phyloP scores from a whole-genome alignment of 2,888 invertebrate genomes.

The Drosophila quinaria region DNA sequence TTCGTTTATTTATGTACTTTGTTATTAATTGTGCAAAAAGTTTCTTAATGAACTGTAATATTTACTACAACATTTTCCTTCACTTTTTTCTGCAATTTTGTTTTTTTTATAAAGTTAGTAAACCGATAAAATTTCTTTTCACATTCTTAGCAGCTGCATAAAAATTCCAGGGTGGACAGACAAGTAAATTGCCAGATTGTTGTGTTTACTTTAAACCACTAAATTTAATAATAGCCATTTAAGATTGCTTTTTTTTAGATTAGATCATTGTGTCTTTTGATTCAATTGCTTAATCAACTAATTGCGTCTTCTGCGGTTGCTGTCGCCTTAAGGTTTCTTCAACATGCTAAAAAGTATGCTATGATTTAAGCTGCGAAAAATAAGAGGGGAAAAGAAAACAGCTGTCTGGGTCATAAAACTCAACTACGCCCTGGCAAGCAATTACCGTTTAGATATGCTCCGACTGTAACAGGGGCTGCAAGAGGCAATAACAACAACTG shows the following conservation, averaged over 20 bases:
- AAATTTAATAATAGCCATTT: constrained; percentile 63
- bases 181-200: constrained; percentile 3
- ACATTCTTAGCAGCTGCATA: constrained; percentile 30
- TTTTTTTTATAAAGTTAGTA: constrained; percentile 10
- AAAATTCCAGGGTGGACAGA: constrained; percentile 31
- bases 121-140: constrained; percentile 21
- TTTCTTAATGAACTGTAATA: not conserved
- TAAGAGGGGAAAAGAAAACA: constrained; percentile 37
- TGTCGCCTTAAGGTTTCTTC: constrained; percentile 31
- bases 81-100: not conserved
- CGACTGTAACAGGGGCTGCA: constrained; percentile 22
- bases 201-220: constrained; percentile 19
- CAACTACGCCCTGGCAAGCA: constrained; percentile 71
- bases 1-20: not conserved
- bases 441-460: constrained; percentile 73
- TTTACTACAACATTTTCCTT: no score
- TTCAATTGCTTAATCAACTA: constrained; percentile 60
- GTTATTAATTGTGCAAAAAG: not conserved
- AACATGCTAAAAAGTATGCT: constrained; percentile 50
- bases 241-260: constrained; percentile 40
- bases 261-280: constrained; percentile 48
- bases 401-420: constrained; percentile 75
- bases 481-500: constrained; percentile 38
- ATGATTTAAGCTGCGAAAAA: constrained; percentile 49
- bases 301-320: constrained; percentile 37